Base-by-base conservation (phyloP, 2,888 invertebrate species). In the Tanaodytes sp. region DNA sequence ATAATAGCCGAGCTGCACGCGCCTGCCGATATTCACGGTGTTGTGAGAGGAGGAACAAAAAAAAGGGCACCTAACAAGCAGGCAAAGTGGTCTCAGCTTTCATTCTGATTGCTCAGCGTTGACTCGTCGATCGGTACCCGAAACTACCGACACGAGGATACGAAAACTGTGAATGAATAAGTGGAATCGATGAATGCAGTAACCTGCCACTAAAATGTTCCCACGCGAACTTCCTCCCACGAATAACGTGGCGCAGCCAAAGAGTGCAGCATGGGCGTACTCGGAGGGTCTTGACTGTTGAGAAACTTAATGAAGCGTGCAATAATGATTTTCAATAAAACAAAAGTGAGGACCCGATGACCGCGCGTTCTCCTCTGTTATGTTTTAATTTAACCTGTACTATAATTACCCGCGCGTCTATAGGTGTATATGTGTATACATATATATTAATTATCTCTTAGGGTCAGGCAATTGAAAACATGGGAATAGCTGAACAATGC, bases 191-290 rank as follows among this genome's bases (percentile, higher is more conserved):
- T 67, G 66, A 58, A 62, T 59, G 54, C 54, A 70, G 51, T 58
- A 64, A 70, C 69, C 72, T 69, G 59, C 72, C 72, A 58, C 52
- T 66, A 43, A 55, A 73, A 68, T 61, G 73, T 77, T 77, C 80
- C 78, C 80, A 80, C 80, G 79, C 75, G 71, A 73, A 71, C 77
- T 76, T 77, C 77, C 77, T 78, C 77, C 76, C 77, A 77, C 78
- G 77, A 77, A 75, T 75, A 70, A 67, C 59, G 52, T 48, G 19
- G 31, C 16, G 16, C 51, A 42, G 48, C 45, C 59, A 51, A 59
- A 59, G 63, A 66, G 63, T 27, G 52, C 63, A 49, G 57, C 52
- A 61, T 68, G 67, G 63, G 71, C 66, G 71, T 67, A 59, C 57
- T 42, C 48, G 33, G 23, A 18, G 36, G n/a, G 57, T 66, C 63